phyloP scores from a whole-genome alignment of 1,140 invertebrate genomes.

The Musca vetustissima region DNA sequence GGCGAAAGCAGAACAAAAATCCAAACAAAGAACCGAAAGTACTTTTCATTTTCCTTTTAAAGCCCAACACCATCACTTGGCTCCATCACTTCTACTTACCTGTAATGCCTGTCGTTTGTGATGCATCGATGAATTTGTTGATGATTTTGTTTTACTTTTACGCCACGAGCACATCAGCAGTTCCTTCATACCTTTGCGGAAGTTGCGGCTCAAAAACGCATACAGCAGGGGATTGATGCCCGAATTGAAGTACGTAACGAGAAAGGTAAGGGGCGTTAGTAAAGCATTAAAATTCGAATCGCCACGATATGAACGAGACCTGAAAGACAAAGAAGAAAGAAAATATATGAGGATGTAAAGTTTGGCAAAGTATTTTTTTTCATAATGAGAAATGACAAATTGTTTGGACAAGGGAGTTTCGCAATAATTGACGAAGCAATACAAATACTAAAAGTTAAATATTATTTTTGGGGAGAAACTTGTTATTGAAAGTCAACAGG shows the following conservation, averaged over 20 bases:
- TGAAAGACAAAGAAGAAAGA: conserved; percentile 55
- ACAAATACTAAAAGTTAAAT: too few relatives aligned
- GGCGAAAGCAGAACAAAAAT: too few relatives aligned
- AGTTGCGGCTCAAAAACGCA: conserved; percentile 79
- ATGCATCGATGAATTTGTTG: conserved; percentile 52
- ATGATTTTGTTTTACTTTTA: conserved; percentile 53
- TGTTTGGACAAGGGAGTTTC: too few relatives aligned
- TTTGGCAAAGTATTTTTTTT: too few relatives aligned
- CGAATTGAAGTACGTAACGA: conserved; percentile 82
- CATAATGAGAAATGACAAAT: too few relatives aligned
- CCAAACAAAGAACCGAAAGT: not conserved
- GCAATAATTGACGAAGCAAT: too few relatives aligned
- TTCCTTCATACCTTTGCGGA: conserved; percentile 71
- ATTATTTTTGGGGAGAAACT: too few relatives aligned
- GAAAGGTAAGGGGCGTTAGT: conserved; percentile 79
- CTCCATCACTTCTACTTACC: conserved; percentile 38
- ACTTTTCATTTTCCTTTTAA: not conserved
- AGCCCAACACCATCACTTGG: too few relatives aligned
- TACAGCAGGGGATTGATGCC: conserved; percentile 83
- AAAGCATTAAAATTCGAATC: conserved; percentile 70
- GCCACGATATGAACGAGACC: conserved; percentile 66
- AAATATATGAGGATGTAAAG: not conserved
- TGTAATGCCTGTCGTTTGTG: conserved; percentile 51
- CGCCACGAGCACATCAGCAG: conserved; percentile 62
- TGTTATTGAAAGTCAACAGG: too few relatives aligned